Evolutionary conservation across 2,797 vertebrate species (phyloP).

Genomic region (Mus spretus): DNA sequence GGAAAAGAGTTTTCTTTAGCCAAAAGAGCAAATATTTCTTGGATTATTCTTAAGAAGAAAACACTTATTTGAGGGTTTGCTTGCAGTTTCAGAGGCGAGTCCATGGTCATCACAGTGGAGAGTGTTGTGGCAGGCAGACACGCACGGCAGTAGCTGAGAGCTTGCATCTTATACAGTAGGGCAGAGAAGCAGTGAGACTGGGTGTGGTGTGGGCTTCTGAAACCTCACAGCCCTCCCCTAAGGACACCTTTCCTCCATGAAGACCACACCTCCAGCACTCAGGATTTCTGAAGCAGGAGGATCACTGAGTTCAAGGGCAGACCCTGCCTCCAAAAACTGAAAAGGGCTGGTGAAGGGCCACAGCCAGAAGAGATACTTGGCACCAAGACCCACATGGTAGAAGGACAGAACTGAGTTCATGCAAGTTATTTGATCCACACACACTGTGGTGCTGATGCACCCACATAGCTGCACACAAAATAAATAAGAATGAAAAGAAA

Average conservation of each 20-base stretch:
- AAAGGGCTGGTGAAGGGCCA: neutral
- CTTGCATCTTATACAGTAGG: neutral
- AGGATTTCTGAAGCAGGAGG: neutral
- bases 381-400: neutral
- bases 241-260: neutral
- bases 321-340: neutral
- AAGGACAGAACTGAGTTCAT: neutral
- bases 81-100: neutral
- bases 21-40: neutral
- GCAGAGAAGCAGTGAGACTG: neutral
- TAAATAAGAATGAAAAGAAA: slow-evolving; percentile 35
- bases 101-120: neutral
- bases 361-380: neutral
- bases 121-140: too few relatives aligned
- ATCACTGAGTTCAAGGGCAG: neutral
- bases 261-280: neutral
- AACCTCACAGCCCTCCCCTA: neutral
- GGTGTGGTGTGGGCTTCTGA: neutral
- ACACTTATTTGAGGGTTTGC: neutral
- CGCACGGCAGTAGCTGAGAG: neutral
- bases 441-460: neutral
- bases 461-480: neutral
- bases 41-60: neutral
- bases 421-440: neutral
- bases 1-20: neutral